Evolutionary conservation across 2,888 invertebrate genomes (phyloP), one percentile per base, ranked within the genome.

Genomic region (Andricus curvator): DNA sequence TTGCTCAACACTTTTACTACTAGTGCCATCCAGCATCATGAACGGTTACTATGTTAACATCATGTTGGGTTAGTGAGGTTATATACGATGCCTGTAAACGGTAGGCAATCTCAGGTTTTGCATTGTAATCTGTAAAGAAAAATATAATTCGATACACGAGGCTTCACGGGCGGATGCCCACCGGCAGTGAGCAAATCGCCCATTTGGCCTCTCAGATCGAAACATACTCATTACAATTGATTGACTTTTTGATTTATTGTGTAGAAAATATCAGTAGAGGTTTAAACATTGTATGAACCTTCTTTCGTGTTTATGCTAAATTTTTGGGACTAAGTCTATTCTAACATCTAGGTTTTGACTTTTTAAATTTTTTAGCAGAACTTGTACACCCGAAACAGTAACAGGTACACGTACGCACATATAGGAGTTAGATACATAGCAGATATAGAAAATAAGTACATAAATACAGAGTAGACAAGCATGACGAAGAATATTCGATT

Each of bases 391-490:
- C 85, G 85, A 87, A 87, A 85, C 82, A 84, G 80, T 84, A 81
- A 82, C 82, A 84, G 81, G 86, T 89, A 90, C 85, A 90, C 87
- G 88, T 88, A 91, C 88, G 90, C 90, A 91, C 90, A 91, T 88
- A 89, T 87, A 90, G 87, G 87, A 90, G 89, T 91, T 91, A 91
- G 88, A 85, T 88, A 90, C 89, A 91, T 88, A 90, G 88, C 90
- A 89, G 84, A 89, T 85, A 89, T 85, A 88, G 88, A 89, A 89
- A 90, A 87, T 89, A 86, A 88, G 87, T 89, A 90, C 89, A 90
- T 88, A 89, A 88, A 90, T 87, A 89, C 86, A 90, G 88, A 89
- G 87, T 90, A 86, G 87, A 89, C 89, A 90, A 90, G 90, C 90
- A 90, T 83, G 81, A 82, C 29, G 83, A 82, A 79, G 82, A 82